Evolutionary conservation across 2,113 vertebrate species (phyloP).

Genomic region (Apteryx mantelli): DNA sequence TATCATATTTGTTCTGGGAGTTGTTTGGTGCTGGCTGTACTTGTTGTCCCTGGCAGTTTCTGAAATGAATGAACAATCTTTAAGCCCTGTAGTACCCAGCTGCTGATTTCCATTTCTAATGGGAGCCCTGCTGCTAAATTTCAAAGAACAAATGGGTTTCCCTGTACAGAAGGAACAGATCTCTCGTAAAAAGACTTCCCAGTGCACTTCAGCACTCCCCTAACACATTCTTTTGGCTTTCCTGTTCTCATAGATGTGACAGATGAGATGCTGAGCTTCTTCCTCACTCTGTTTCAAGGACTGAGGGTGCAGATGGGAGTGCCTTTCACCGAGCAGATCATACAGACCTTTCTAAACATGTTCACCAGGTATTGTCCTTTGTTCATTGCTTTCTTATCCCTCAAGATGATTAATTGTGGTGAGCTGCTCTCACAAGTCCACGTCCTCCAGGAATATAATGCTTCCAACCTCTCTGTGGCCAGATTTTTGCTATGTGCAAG

Average conservation of each 20-base stretch:
- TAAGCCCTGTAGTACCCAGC: background rate
- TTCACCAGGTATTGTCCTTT: conserved; percentile 89
- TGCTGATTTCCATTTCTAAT: background rate
- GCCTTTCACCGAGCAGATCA: conserved; percentile 96
- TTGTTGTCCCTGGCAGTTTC: background rate
- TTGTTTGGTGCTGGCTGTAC: background rate
- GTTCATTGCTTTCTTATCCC: background rate
- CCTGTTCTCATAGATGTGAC: conserved; percentile 86
- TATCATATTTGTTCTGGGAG: background rate
- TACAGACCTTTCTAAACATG: conserved; percentile 98
- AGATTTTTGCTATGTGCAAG: background rate
- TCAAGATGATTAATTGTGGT: background rate
- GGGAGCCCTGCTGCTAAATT: background rate
- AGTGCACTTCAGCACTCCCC: background rate
- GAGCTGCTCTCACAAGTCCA: background rate
- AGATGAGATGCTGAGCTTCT: conserved; percentile 97
- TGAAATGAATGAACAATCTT: background rate
- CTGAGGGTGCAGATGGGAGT: conserved; percentile 98
- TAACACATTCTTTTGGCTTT: background rate
- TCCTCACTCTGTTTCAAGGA: conserved; percentile 95
- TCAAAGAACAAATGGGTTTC: background rate
- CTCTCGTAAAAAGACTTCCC: background rate
- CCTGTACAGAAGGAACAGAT: background rate
- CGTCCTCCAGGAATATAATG: background rate
- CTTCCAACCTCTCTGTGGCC: background rate